phyloP scores from a whole-genome alignment of 2,888 invertebrate genomes.

The Agrochola circellaris region DNA sequence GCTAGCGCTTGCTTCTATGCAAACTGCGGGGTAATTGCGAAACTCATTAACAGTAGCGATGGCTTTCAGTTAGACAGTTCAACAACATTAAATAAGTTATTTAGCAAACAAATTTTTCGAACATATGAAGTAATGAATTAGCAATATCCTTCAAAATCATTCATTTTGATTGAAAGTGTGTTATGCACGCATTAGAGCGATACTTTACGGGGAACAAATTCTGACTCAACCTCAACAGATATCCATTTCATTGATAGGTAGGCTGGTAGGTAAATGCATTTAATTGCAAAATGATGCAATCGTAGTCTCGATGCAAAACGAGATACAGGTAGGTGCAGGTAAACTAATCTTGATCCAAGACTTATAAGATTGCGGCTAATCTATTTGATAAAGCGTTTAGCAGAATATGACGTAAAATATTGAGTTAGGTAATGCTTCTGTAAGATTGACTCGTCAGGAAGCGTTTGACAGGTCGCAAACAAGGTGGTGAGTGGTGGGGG shows the following conservation, averaged over 20 bases:
- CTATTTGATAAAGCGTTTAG: conserved; percentile 33
- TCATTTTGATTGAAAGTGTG: too few relatives aligned
- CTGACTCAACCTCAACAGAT: conserved; percentile 8
- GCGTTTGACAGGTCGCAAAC: conserved; percentile 48
- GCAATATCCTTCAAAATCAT: too few relatives aligned
- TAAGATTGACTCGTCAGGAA: conserved; percentile 44
- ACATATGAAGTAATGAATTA: too few relatives aligned
- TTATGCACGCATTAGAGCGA: too few relatives aligned
- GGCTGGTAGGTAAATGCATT: neutral
- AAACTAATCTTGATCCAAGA: conserved; percentile 13
- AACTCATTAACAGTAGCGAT: too few relatives aligned
- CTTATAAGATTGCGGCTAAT: conserved; percentile 22
- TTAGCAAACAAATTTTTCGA: too few relatives aligned
- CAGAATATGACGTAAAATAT: conserved; percentile 17
- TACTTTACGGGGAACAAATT: neutral
- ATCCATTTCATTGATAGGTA: neutral
- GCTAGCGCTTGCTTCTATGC: neutral
- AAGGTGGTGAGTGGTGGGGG: conserved; percentile 10
- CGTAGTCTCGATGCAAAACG: neutral
- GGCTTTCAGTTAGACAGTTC: too few relatives aligned
- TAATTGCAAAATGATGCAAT: conserved; percentile 3
- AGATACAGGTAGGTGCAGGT: conserved; percentile 4
- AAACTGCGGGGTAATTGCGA: neutral
- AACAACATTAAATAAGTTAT: too few relatives aligned
- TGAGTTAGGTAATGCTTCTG: conserved; percentile 2